These are phyloP conservation scores for Norana najaformis DNA, from an alignment of 2,888 invertebrate species.

Conservation along the genomic window DNA sequence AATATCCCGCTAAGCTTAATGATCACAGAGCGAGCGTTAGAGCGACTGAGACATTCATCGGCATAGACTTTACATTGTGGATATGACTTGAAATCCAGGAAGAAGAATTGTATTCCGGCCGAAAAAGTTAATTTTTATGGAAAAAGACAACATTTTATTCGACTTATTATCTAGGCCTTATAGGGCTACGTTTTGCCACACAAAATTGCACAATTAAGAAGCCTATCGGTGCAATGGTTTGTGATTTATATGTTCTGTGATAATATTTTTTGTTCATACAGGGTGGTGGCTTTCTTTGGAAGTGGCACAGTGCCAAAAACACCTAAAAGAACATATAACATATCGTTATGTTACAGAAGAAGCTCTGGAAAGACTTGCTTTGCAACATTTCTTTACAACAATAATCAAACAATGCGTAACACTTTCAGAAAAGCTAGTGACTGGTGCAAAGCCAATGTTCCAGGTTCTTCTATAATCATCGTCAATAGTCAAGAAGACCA, in stretches of 20 bases:
- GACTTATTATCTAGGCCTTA: too few relatives aligned
- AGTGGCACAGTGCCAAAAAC: not conserved
- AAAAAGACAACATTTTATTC: too few relatives aligned
- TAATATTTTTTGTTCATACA: not conserved
- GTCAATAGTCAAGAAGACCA: not conserved
- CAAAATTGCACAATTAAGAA: not conserved
- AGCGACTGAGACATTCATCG: too few relatives aligned
- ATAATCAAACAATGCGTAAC: not conserved
- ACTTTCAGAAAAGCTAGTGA: not conserved
- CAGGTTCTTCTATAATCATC: not conserved
- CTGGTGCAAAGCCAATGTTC: not conserved
- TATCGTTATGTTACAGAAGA: not conserved
- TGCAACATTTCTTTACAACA: not conserved
- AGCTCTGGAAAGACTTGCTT: not conserved
- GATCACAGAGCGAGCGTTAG: too few relatives aligned
- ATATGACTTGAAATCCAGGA: too few relatives aligned
- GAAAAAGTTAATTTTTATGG: too few relatives aligned
- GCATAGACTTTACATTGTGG: too few relatives aligned
- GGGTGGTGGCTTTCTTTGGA: not conserved
- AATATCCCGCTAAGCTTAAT: too few relatives aligned
- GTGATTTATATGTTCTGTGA: not conserved
- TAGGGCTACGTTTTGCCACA: not conserved
- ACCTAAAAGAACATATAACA: not conserved
- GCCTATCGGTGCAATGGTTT: not conserved
- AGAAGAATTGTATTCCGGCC: too few relatives aligned